Base-by-base conservation (phyloP, 1,140 invertebrate species). In the Panagrolaimus sp. region DNA sequence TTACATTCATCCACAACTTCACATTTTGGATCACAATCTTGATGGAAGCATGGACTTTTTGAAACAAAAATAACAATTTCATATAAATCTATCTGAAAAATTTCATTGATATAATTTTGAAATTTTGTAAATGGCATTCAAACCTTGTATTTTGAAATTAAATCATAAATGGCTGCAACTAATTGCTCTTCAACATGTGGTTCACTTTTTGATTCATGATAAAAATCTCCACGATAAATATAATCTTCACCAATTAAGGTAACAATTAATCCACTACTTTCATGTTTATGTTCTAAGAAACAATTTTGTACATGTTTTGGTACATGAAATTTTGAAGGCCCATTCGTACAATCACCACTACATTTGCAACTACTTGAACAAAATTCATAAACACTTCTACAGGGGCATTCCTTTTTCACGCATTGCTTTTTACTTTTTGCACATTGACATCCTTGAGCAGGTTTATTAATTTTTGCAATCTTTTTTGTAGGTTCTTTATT, bases 241-340 rank as follows among this genome's bases (percentile, higher is more conserved):
- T 82, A 82, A 67, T 83, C 82, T 24, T 83, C 75, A n/a, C 79
- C 78, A 44, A 82, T 83, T 14, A 82, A 48, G 0, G 80, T 82
- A 3, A 83, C 79, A 69, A 82, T 82, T n/a, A 82, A 58, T 21
- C 80, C 80, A 70, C 80, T 83, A 64, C 80, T 81, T 67, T 82
- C 80, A 46, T 83, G 73, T 65, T 82, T 82, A 47, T 82, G 80
- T 55, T 82, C 80, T 58, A 82, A 65, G 68, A 82, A 82, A 65
- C 82, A 83, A 46, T 78, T 83, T 68, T 82, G 80, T 7, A 82
- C 80, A 52, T 83, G 82, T 70, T 83, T 82, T 26, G 80, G 80
- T n/a, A 82, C 80, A 62, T 79, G 77, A 48, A 82, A 82, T 65
- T 82, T 82, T 6, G 80, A 78, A 45, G 82, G 71, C 38, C 80